phyloP scores from a whole-genome alignment of 2,888 invertebrate species.

The Yponomeuta evonymella region DNA sequence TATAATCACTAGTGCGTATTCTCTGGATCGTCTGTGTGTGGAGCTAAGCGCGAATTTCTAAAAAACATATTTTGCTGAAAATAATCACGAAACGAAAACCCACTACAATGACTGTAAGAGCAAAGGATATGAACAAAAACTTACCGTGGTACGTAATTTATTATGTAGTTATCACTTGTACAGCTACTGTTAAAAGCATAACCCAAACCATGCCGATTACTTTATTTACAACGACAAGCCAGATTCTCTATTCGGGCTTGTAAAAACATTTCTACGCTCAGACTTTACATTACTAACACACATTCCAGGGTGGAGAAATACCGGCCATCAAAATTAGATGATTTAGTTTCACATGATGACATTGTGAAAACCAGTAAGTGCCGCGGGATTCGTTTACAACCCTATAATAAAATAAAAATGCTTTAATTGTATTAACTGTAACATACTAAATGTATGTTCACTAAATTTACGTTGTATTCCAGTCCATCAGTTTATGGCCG shows the following conservation, averaged over 20 bases:
- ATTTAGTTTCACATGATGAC: conserved; percentile 97
- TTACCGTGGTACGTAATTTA: conserved; percentile 75
- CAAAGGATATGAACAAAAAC: conserved; percentile 52
- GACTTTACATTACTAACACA: no score
- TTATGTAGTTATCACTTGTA: not conserved
- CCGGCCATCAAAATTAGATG: conserved; percentile 91
- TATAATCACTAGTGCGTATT: no score
- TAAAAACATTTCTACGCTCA: no score
- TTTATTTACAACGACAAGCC: no score
- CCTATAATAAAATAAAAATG: no score
- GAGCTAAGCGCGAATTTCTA: not conserved
- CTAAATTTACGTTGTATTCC: conserved; percentile 30
- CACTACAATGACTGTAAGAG: conserved; percentile 54
- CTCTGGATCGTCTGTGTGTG: no score
- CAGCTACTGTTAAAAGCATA: not conserved
- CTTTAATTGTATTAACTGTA: no score
- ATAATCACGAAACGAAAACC: not conserved
- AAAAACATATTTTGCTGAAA: not conserved
- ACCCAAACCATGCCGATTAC: not conserved
- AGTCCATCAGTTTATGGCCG: conserved; percentile 92
- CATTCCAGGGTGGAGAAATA: conserved; percentile 96
- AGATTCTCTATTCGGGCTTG: no score
- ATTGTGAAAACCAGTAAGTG: conserved; percentile 95
- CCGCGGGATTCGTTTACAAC: no score
- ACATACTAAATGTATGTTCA: no score